Conservation (phyloP, 1,140 invertebrate genomes). For the Zaprionus africanus region DNA sequence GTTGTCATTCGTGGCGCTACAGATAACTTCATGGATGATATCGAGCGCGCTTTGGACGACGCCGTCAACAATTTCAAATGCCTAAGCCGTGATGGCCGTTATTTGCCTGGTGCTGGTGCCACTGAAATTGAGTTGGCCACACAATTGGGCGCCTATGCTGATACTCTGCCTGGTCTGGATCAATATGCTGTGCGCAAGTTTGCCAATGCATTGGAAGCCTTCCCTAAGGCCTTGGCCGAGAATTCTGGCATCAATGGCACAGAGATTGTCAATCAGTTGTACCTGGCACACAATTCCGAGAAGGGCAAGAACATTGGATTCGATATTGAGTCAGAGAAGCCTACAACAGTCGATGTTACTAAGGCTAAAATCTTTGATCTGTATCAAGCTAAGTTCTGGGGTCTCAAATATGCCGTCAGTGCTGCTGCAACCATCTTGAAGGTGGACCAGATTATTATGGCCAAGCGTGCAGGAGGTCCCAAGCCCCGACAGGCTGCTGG, state of each 20-base stretch:
- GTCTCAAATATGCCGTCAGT: constrained; percentile 96
- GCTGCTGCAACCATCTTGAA: constrained; percentile 97
- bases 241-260: constrained; percentile 96
- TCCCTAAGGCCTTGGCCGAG: constrained; percentile 96
- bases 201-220: constrained; percentile 94
- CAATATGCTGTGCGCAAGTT: constrained; percentile 99
- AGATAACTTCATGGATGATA: constrained; percentile 99
- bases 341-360: constrained; percentile 89
- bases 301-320: constrained; percentile 94
- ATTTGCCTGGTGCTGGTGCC: constrained; percentile 97
- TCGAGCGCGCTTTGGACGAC: constrained; percentile 99
- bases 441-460: constrained; percentile 99
- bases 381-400: constrained; percentile 96
- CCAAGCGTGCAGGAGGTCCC: constrained; percentile 97
- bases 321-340: constrained; percentile 92
- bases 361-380: constrained; percentile 93
- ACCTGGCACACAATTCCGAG: constrained; percentile 93
- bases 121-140: constrained; percentile 97
- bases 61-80: constrained; percentile 99
- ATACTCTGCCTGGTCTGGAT: constrained; percentile 96
- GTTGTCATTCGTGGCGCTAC: constrained; percentile 98
- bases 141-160: constrained; percentile 93
- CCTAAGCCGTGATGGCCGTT: constrained; percentile 88
- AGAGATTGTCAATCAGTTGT: constrained; percentile 95
- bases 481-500: constrained; percentile 87